phyloP scores from a whole-genome alignment of 2,888 invertebrate genomes.

The Polydrusus cervinus region DNA sequence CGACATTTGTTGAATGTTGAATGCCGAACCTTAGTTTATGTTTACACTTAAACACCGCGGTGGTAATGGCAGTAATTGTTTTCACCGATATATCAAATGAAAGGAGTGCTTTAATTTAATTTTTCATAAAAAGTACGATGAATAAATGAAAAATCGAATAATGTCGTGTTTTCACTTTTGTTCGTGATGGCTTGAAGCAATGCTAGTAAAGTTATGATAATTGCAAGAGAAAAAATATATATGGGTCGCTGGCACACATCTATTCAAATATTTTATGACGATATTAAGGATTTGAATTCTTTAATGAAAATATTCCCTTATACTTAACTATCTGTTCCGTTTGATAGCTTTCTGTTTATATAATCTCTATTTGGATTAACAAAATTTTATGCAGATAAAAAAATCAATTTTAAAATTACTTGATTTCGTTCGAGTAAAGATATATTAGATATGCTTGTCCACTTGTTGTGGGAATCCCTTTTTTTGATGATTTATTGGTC shows the following conservation, averaged over 20 bases:
- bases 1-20: slow-evolving; percentile 51
- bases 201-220: slow-evolving; percentile 24
- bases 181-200: slow-evolving; percentile 23
- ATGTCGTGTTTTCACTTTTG: slow-evolving; percentile 41
- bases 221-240: neutral
- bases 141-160: slow-evolving; percentile 50
- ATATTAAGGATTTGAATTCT: neutral
- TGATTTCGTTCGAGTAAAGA: too few species aligned
- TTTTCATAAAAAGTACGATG: slow-evolving; percentile 48
- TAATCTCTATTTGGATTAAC: too few species aligned
- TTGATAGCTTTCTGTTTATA: too few species aligned
- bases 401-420: too few species aligned
- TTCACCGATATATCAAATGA: slow-evolving; percentile 47
- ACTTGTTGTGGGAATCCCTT: too few species aligned
- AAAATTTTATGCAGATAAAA: too few species aligned
- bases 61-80: slow-evolving; percentile 51
- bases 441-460: too few species aligned
- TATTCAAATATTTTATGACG: neutral
- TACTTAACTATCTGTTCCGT: too few species aligned
- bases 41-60: slow-evolving; percentile 50
- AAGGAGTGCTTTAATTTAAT: slow-evolving; percentile 48
- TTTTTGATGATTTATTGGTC: too few species aligned
- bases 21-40: slow-evolving; percentile 50
- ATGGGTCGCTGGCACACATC: neutral
- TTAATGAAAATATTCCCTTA: too few species aligned